Base-by-base conservation (phyloP, 2,797 vertebrate species). In the Ara ararauna region DNA sequence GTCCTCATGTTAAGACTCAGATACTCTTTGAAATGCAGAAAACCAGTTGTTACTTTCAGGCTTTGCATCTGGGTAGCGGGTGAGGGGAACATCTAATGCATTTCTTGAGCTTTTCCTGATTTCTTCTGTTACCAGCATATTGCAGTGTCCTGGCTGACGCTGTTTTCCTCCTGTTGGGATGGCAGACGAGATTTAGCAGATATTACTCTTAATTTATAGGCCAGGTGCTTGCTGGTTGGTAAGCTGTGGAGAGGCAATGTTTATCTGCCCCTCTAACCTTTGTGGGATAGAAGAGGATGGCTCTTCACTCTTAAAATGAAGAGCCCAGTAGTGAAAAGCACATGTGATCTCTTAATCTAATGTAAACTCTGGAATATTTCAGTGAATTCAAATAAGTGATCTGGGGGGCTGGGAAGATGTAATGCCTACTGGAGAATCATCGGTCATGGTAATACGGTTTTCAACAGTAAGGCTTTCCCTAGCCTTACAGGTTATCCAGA, bases 1-100 rank as follows among this genome's bases (percentile, higher is more conserved):
- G 26, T 44, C 18, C 38, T 77, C n/a, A 0, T 1, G 2, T 38
- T 29, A 7, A 34, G 8, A 53, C 53, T 22, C 2, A 13, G 38
- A 51, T 29, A 11, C 10, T 40, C 32, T 26, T 22, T 47, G 50
- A 21, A 5, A 36, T 5, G 13, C 70, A 89, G 67, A 29, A 73
- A 51, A 30, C 5, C 34, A 22, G 27, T 29, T 2, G 0, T 48
- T 27, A 1, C n/a, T n/a, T 61, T 75, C 42, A 8, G 47, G 36
- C 47, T 42, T 29, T 85, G 54, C 10, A 0, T n/a, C 44, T 14
- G 26, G 9, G 68, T 23, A 24, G 50, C 5, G 64, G 8, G 10
- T 4, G 26, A 29, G 34, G 21, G 23, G 11, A 47, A 21, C 2
- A 4, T 11, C 27, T 78, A 11, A 44, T 26, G 15, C 17, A 3